A percentile compares a stretch with the other conserved stretches of the same genome.
Evolutionary conservation across 2,113 vertebrate genomes (phyloP).

Genomic region (Crotalus tigris): DNA sequence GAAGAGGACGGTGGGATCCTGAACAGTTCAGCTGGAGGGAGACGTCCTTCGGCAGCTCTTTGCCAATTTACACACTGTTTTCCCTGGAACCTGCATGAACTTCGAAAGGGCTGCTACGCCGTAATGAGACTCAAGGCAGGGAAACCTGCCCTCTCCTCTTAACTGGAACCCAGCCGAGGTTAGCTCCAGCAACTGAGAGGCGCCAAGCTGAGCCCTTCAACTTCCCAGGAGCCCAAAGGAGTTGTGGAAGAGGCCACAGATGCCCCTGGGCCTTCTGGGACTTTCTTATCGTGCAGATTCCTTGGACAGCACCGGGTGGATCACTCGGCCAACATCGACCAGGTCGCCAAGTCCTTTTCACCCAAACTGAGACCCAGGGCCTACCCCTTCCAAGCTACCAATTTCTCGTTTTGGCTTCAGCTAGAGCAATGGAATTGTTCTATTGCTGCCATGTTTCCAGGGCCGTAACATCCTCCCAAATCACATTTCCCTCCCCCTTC

Average conservation of each 20-base stretch:
- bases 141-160: too few relatives aligned
- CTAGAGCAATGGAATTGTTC: not conserved
- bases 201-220: not conserved
- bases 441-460: not conserved
- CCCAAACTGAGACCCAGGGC: too few relatives aligned
- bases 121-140: too few relatives aligned
- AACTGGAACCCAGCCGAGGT: not conserved
- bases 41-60: not conserved
- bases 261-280: not conserved
- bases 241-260: not conserved
- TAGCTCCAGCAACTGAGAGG: not conserved
- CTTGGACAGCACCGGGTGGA: not conserved
- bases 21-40: not conserved
- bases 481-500: too few relatives aligned
- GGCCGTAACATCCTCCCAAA: not conserved
- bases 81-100: too few relatives aligned
- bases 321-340: too few relatives aligned
- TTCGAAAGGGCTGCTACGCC: not conserved
- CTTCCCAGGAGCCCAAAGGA: not conserved
- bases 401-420: not conserved
- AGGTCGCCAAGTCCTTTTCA: not conserved
- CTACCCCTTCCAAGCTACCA: too few relatives aligned
- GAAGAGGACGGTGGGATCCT: conserved; percentile 21
- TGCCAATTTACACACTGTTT: too few relatives aligned
- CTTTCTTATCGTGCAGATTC: not conserved